A percentile compares a stretch with the other conserved stretches of the same genome.
phyloP scores from a whole-genome alignment of 2,888 invertebrate species.

The Rambutsinella grinnellia region DNA sequence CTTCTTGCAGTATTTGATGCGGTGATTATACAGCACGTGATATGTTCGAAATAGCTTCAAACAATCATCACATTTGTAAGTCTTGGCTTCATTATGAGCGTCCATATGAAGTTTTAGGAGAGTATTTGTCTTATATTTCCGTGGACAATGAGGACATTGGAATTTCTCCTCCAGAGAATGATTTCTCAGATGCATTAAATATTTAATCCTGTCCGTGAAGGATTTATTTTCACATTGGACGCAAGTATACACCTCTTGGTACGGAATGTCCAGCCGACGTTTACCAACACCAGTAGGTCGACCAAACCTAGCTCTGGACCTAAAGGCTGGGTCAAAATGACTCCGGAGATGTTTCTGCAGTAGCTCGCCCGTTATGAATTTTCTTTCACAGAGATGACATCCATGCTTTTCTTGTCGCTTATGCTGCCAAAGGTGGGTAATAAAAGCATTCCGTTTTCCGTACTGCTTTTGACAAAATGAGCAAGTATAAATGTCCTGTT shows the following conservation, averaged over 20 bases:
- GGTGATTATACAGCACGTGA: neutral
- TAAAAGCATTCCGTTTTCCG: neutral
- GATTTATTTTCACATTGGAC: constrained; percentile 7
- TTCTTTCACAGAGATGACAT: constrained; percentile 21
- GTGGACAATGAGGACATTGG: constrained; percentile 18
- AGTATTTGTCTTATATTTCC: neutral
- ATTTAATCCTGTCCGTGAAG: constrained; percentile 21
- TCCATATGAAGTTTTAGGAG: neutral
- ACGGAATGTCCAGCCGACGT: neutral
- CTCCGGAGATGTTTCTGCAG: constrained; percentile 3
- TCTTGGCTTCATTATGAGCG: neutral
- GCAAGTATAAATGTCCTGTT: constrained; percentile 13
- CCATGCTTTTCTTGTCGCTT: neutral
- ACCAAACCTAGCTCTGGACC: neutral
- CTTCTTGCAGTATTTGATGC: constrained; percentile 26
- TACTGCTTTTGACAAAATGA: constrained; percentile 7
- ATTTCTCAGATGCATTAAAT: constrained; percentile 17
- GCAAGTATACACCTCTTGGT: constrained; percentile 36
- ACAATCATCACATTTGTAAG: constrained; percentile 34
- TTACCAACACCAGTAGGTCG: too few species aligned
- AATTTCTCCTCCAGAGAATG: constrained; percentile 9
- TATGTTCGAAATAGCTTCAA: constrained; percentile 22
- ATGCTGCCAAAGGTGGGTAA: constrained; percentile 5
- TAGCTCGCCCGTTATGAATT: neutral
- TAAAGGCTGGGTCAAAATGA: constrained; percentile 16